Evolutionary conservation across 2,888 invertebrate species (phyloP), one percentile per base, ranked within the genome.

Genomic region (Entomobrya multifasciata): DNA sequence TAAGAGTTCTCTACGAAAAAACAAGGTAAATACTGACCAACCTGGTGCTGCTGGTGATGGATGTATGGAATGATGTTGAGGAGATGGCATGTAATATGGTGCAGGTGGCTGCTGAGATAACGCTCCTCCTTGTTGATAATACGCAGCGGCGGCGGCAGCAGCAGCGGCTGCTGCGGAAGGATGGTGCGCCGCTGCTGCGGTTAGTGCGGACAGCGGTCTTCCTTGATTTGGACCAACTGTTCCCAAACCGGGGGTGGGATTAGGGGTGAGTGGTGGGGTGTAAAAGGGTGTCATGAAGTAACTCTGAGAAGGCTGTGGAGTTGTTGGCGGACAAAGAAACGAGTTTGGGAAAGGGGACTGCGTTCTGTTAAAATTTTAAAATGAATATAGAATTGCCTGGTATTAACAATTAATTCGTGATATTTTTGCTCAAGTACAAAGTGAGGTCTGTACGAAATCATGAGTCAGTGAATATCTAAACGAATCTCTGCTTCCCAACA

Each of bases 31-130:
- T 90, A 91, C 90, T 87, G 89, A 91, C 91, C 90, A 90, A 91
- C 91, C 91, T 91, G 91, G 91, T 90, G 90, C 89, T 89, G 90
- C 81, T 84, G n/a, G n/a, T n/a, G 90, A 82, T 20, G 90, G 89
- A 27, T 88, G 90, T 52, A 90, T 89, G 90, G 91, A 90, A 89
- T 90, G 91, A 87, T 89, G 89, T 41, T 86, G 88, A 52, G 90
- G 88, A 27, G 89, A 87, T 52, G 89, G 78, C 74, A 90, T 89
- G 72, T 89, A 90, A 55, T 89, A 90, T n/a, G n/a, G n/a, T n/a
- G n/a, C n/a, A n/a, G n/a, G n/a, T n/a, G n/a, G n/a, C n/a, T n/a
- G n/a, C n/a, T n/a, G n/a, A n/a, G n/a, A n/a, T n/a, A n/a, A n/a
- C n/a, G n/a, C n/a, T n/a, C n/a, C n/a, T n/a, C n/a, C 80, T 90